Base-by-base conservation (phyloP, 2,888 invertebrate genomes). In the Ariolimax columbianus region DNA sequence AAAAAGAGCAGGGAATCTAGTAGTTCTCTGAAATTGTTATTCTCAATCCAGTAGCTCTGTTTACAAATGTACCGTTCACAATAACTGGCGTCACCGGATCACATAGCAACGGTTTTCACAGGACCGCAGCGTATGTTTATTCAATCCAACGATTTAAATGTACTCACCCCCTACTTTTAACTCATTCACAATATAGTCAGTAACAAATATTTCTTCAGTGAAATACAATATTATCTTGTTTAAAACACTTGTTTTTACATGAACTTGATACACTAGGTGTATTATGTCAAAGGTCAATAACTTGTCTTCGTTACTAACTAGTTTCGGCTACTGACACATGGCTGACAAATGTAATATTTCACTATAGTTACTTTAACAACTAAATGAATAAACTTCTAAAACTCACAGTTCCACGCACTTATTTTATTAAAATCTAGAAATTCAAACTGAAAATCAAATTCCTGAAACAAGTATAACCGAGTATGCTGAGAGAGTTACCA, bases 71-170 rank as follows among this genome's bases (percentile, higher is more conserved):
- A 43, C 43, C 73, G 30, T 73, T 7, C 14, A 47, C 47, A 38
- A 38, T 23, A 3, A 51, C 9, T 17, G 30, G 30, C 23, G n/a
- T 51, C 23, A 85, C 85, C 85, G 77, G 77, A 81, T 81, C 51
- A 80, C 85, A 68, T 85, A 85, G 85, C 85, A 85, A 85, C 85
- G 81, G 85, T 66, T 81, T 68, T 70, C 23, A 19, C n/a, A 77
- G 81, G 30, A 23, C 17, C 73, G 84, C 80, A 73, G 80, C n/a
- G 70, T 80, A 84, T 38, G 68, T 68, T 23, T 6, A 0, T 47
- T 68, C 26, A 19, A 3, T 55, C 9, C 17, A 9, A 55, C 23
- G 23, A 19, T 55, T 55, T 47, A 47, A 47, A 9, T 47, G 6
- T n/a, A n/a, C n/a, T n/a, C n/a, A n/a, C n/a, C n/a, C n/a, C n/a